phyloP scores from a whole-genome alignment of 2,888 invertebrate genomes.

The Tigriopus californicus region DNA sequence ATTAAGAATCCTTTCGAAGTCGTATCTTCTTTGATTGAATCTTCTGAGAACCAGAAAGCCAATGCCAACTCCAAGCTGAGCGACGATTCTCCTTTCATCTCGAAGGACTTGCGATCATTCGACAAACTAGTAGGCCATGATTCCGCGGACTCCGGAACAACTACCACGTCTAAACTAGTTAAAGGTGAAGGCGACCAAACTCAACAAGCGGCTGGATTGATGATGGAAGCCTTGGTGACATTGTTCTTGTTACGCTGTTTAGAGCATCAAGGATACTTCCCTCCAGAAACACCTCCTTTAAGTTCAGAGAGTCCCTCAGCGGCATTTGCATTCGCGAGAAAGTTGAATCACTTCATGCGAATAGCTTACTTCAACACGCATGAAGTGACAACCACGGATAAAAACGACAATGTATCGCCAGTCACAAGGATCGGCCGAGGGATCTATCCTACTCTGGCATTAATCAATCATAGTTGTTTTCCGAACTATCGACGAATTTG shows the following conservation, averaged over 20 bases:
- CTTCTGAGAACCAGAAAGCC: background rate
- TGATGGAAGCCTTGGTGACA: slow-evolving; percentile 9
- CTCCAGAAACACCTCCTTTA: background rate
- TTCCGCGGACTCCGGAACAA: too few species aligned
- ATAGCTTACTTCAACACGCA: slow-evolving; percentile 9
- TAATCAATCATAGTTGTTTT: slow-evolving; percentile 12
- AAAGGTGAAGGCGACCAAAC: too few species aligned
- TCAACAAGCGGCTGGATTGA: slow-evolving; percentile 11
- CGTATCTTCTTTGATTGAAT: background rate
- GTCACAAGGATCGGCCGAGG: slow-evolving; percentile 8
- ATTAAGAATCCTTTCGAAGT: background rate
- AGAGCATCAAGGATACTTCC: background rate
- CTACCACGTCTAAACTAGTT: too few species aligned
- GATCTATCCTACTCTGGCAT: slow-evolving; percentile 11
- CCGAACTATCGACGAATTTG: slow-evolving; percentile 10
- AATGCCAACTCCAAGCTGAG: background rate
- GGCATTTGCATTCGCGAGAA: background rate
- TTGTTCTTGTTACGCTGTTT: background rate
- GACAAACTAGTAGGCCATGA: slow-evolving; percentile 9
- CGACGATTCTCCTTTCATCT: background rate
- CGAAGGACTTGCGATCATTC: background rate
- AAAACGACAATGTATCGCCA: background rate
- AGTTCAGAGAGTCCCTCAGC: background rate
- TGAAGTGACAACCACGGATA: slow-evolving; percentile 8
- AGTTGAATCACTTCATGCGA: slow-evolving; percentile 12